Base-by-base conservation (phyloP, 2,113 vertebrate species). In the Microcebus jonahi region DNA sequence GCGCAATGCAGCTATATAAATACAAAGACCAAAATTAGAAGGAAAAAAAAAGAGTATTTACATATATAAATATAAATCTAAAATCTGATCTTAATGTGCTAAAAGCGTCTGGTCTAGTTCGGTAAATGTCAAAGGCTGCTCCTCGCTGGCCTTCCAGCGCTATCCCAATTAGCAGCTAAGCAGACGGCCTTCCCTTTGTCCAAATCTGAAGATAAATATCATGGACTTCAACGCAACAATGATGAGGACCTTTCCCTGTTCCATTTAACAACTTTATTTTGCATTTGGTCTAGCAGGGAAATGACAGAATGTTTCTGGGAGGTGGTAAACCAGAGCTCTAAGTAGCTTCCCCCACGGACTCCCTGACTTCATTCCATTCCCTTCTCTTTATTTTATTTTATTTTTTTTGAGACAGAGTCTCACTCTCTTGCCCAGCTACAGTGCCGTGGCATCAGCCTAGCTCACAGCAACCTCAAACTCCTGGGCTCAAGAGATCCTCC, bases 111-210 rank as follows among this genome's bases (percentile, higher is more conserved):
- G 9, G 63, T 90, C 67, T 80, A 45, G 55, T 88, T 96, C 79
- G 93, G 59, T 95, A 96, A 96, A 96, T 95, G 91, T 90, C 94
- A 96, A 76, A 85, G 84, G 86, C 45, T 23, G 31, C 55, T 75
- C 11, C 42, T 92, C 0, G 0, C 55, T 48, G 50, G 76, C 83
- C 75, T 55, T 27, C 88, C 10, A 48, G 76, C 0, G 1, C 71
- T 53, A 82, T 48, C 85, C 96, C 82, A 95, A 81, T 97, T 90
- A 95, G 93, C 86, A 82, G 57, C 25, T 7, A 11, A 73, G 82
- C 42, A 96, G 36, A 79, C 0, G 2, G 70, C 90, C 70, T 97
- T 93, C 39, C 61, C 15, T 77, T 68, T 63, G 53, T 80, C 80
- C 82, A 84, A 45, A 80, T 18, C 73, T 45, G 25, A 95, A 96